Base-by-base conservation (phyloP, 2,113 vertebrate species). In the Syngnathus floridae region DNA sequence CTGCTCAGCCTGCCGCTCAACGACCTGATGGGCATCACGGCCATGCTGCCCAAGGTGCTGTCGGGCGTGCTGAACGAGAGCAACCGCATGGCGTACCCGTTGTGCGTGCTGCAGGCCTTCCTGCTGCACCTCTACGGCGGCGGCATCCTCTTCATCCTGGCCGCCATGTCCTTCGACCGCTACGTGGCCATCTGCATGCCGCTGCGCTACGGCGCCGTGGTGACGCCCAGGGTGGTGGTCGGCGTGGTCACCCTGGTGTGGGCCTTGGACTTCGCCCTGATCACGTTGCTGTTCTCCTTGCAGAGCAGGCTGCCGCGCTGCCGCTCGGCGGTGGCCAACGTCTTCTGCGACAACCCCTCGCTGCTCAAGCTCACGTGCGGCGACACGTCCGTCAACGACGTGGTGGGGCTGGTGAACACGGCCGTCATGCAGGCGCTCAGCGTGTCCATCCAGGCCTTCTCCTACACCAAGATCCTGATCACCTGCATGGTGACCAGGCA, bases 111-210 rank as follows among this genome's bases (percentile, higher is more conserved):
- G 4, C 91, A 92, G 62, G 91, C 75, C 0, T 90, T 91, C 65
- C 10, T 90, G 38, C 76, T 90, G 0, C 90, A 92, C 74, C 81
- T 88, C 83, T 90, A 90, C 10, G 91, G 86, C 1, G 88, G 85
- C 7, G 87, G 79, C 0, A 69, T 90, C 60, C 66, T 90, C 19
- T 89, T 92, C 35, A 86, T 91, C 14, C 80, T 92, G 2, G 87
- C 88, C 6, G 90, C 88, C 0, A 91, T 92, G 91, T 84, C 91
- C 11, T 86, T 91, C 35, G 90, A 92, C 66, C 86, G 90, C 7
- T 91, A 89, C n/a, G 63, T 86, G 14, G 90, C 90, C 45, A 91
- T 91, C 71, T 91, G 90, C 61, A 83, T 88, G 76, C 88, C 89
- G 0, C 36, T 90, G 6, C 75, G 75, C 13, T 91, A 91, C 73